Base-by-base conservation (phyloP, 2,113 vertebrate genomes). In the Glaucomys volans region DNA sequence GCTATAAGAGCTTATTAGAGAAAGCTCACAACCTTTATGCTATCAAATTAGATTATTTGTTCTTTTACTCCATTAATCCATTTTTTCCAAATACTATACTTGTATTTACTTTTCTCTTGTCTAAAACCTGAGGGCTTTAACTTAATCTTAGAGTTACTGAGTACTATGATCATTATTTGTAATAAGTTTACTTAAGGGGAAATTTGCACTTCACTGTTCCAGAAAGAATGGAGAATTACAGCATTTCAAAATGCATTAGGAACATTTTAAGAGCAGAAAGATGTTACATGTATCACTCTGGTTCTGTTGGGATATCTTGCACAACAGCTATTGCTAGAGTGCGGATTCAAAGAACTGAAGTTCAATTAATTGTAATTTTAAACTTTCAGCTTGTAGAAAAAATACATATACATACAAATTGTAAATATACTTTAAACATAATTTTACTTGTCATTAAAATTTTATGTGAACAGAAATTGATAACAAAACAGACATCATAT, bases 91-190 rank as follows among this genome's bases (percentile, higher is more conserved):
- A 77, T 85, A 84, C 77, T 67, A 87, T 66, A 74, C 59, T 87
- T 95, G 8, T 85, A 72, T 94, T 82, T 84, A 92, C 16, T 75
- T 85, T 93, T 52, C 22, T 86, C 40, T 52, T 72, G 10, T 87
- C 64, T 72, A 77, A 96, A 91, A 66, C 14, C 17, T 72, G 77
- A 83, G 40, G 87, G 40, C 8, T 88, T 94, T 81, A 84, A 83
- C 12, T 87, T 79, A 93, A 94, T 80, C 76, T 87, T 42, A 62
- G n/a, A 87, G 42, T 69, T 87, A 87, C 50, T 92, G 67, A 81
- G n/a, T 52, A 77, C 13, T 93, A 40, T 81, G 66, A 92, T 62
- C 71, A 81, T 80, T 94, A 50, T 88, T 81, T 44, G 11, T 17
- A 93, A 5, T n/a, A 74, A 82, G 11, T 92, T 79, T 64, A 44